These are phyloP conservation scores for Epirrhoe tristata DNA, from an alignment of 2,888 invertebrate species.

Conservation along the genomic window DNA sequence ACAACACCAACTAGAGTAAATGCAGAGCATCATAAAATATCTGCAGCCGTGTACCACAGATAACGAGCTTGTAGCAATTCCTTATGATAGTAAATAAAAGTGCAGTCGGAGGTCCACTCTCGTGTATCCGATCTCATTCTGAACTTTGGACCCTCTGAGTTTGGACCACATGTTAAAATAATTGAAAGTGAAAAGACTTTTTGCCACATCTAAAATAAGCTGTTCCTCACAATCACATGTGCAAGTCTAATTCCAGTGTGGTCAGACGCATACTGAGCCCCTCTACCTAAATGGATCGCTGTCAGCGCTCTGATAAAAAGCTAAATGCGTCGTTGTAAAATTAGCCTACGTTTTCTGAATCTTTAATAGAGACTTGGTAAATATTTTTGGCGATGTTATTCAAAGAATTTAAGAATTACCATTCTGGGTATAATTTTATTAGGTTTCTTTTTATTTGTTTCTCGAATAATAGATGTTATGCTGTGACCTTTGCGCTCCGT, in stretches of 20 bases:
- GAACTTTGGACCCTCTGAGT: no score
- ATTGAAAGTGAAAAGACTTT: slow-evolving; percentile 46
- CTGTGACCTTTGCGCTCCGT: slow-evolving; percentile 26
- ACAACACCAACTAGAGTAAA: neutral
- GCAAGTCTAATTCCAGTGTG: slow-evolving; percentile 39
- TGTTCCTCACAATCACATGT: slow-evolving; percentile 35
- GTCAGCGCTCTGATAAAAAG: slow-evolving; percentile 37
- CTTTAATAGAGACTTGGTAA: slow-evolving; percentile 37
- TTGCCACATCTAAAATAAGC: slow-evolving; percentile 47
- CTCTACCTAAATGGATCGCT: slow-evolving; percentile 39
- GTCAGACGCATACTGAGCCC: slow-evolving; percentile 36
- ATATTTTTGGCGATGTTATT: slow-evolving; percentile 42
- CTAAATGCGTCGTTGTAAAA: slow-evolving; percentile 40
- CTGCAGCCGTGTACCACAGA: slow-evolving; percentile 23
- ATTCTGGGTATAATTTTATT: slow-evolving; percentile 27
- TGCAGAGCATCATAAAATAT: slow-evolving; percentile 27
- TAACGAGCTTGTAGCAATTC: slow-evolving; percentile 32
- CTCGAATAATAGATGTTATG: slow-evolving; percentile 28
- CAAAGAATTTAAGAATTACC: slow-evolving; percentile 27
- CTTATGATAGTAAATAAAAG: slow-evolving; percentile 42
- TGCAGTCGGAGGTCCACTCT: slow-evolving; percentile 29
- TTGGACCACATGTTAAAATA: slow-evolving; percentile 51
- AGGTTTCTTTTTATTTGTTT: slow-evolving; percentile 30
- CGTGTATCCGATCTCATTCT: slow-evolving; percentile 33
- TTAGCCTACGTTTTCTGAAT: slow-evolving; percentile 40